Conservation (phyloP, 2,113 vertebrate genomes). For the Hippocampus abdominalis region DNA sequence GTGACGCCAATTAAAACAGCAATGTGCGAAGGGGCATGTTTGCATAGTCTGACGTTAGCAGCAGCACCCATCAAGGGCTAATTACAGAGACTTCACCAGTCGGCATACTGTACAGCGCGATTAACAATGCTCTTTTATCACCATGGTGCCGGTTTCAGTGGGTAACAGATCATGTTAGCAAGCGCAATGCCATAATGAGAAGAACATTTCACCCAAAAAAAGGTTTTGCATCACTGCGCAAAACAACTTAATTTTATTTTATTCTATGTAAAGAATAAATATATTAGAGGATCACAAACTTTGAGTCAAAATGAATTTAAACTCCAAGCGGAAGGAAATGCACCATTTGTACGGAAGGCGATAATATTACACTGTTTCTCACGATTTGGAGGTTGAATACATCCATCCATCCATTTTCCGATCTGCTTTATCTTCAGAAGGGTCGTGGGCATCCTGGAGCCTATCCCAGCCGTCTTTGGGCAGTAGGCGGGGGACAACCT, state of each 20-base stretch:
- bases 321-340: too few species aligned
- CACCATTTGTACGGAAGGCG: too few species aligned
- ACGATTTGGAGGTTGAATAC: too few species aligned
- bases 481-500: too few species aligned
- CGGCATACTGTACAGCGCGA: conserved; percentile 15
- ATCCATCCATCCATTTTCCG: too few species aligned
- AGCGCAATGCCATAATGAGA: neutral
- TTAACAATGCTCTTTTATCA: conserved; percentile 9
- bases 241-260: neutral
- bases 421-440: too few species aligned
- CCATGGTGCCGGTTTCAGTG: neutral
- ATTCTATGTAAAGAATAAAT: too few species aligned
- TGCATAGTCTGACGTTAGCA: conserved; percentile 19
- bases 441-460: too few species aligned
- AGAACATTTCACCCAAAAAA: neutral
- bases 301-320: too few species aligned
- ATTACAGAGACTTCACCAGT: conserved; percentile 32
- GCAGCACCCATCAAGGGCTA: conserved; percentile 23
- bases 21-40: conserved; percentile 14
- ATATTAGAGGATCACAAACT: too few species aligned
- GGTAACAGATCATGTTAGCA: neutral
- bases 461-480: too few species aligned
- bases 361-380: too few species aligned
- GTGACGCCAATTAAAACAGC: conserved; percentile 21
- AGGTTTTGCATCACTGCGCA: neutral